phyloP scores from a whole-genome alignment of 2,113 vertebrate genomes.

The Antechinus flavipes region DNA sequence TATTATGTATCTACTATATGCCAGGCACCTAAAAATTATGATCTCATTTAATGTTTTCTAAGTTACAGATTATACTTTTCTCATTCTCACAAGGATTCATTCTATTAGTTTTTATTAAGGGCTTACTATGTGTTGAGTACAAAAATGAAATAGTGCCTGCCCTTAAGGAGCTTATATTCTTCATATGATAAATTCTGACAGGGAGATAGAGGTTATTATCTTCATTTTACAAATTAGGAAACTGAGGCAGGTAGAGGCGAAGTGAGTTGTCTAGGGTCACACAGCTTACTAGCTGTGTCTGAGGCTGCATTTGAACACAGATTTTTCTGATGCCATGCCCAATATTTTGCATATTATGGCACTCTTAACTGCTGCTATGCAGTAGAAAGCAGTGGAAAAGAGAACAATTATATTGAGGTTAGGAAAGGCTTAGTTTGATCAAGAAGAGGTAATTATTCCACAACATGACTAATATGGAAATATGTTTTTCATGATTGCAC shows the following conservation, averaged over 20 bases:
- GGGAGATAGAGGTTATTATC: neutral
- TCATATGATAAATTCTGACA: neutral
- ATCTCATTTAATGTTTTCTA: neutral
- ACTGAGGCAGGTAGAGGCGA: neutral
- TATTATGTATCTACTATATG: neutral
- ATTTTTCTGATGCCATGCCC: neutral
- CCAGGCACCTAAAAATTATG: neutral
- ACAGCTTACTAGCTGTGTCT: neutral
- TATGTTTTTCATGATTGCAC: neutral
- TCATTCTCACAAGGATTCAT: neutral
- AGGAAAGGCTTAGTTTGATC: neutral
- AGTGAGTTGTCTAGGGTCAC: neutral
- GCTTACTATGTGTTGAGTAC: neutral
- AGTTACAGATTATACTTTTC: neutral
- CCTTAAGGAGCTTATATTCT: neutral
- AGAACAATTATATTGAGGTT: neutral
- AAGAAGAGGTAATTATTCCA: neutral
- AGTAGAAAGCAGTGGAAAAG: neutral
- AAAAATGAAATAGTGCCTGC: neutral
- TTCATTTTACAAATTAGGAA: neutral
- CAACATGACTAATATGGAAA: neutral
- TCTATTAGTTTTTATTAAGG: neutral
- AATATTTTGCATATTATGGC: neutral
- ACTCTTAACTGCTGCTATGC: neutral
- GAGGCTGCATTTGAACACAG: neutral